Conservation (phyloP, 2,113 vertebrate genomes). For the Protobothrops flavoviridis region DNA sequence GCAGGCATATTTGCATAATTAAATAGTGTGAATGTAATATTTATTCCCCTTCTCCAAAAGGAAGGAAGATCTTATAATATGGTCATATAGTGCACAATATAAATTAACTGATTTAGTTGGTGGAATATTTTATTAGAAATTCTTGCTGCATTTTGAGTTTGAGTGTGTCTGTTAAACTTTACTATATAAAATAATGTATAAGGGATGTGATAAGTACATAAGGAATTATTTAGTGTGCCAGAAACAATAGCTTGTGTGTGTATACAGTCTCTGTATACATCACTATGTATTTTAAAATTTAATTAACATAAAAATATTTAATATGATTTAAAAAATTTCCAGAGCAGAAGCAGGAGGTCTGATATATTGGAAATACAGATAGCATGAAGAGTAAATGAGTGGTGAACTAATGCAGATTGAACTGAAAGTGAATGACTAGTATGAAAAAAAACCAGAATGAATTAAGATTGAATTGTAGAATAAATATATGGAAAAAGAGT, state of each 20-base stretch:
- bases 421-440: background rate
- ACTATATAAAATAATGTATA: slow-evolving; percentile 2
- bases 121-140: slow-evolving; percentile 12
- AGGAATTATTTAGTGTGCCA: background rate
- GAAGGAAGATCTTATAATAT: background rate
- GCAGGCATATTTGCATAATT: background rate
- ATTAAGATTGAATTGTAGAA: background rate
- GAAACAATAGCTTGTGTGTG: background rate
- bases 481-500: background rate
- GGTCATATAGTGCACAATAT: background rate
- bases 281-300: background rate
- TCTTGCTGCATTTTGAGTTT: slow-evolving; percentile 5
- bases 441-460: background rate
- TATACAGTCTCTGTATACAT: background rate
- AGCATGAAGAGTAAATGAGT: background rate
- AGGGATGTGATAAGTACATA: slow-evolving; percentile 5
- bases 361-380: background rate
- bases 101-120: slow-evolving; percentile 14
- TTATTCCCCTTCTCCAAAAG: background rate
- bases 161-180: slow-evolving; percentile 5
- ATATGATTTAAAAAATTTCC: background rate
- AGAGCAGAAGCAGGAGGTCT: background rate
- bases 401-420: background rate
- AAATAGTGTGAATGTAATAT: slow-evolving; percentile 24
- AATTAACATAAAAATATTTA: slow-evolving; percentile 24